Conservation (phyloP, 2,797 vertebrate genomes). For the Spheniscus humboldti region DNA sequence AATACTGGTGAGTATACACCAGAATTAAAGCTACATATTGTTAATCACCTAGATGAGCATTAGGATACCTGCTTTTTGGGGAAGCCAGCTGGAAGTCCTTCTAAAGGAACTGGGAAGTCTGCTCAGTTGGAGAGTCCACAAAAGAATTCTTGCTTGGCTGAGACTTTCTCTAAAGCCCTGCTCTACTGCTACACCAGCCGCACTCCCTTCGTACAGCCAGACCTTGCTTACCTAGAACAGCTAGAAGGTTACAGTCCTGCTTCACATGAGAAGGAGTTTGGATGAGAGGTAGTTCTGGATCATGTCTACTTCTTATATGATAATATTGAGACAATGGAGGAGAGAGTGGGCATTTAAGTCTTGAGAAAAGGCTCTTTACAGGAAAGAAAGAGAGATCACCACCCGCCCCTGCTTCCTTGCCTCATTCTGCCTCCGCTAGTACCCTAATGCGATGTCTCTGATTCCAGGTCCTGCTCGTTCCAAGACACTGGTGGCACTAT, state of each 20-base stretch:
- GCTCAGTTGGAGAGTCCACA: neutral
- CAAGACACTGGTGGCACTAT: constrained; percentile 98
- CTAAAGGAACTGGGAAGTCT: neutral
- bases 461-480: constrained; percentile 89
- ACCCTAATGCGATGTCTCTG: neutral
- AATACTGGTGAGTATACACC: neutral
- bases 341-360: neutral
- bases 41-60: neutral
- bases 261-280: neutral
- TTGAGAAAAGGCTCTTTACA: neutral
- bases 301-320: neutral
- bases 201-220: neutral
- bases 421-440: neutral
- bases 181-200: neutral
- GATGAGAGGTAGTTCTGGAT: neutral
- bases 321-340: neutral
- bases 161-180: neutral
- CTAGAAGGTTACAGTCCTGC: neutral
- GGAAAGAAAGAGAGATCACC: neutral
- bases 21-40: neutral
- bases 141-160: neutral
- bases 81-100: neutral
- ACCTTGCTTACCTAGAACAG: neutral
- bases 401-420: neutral
- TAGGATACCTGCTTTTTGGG: neutral